These are phyloP conservation scores for Smutsia gigantea DNA, from an alignment of 2,797 vertebrate species.

Conservation along the genomic window DNA sequence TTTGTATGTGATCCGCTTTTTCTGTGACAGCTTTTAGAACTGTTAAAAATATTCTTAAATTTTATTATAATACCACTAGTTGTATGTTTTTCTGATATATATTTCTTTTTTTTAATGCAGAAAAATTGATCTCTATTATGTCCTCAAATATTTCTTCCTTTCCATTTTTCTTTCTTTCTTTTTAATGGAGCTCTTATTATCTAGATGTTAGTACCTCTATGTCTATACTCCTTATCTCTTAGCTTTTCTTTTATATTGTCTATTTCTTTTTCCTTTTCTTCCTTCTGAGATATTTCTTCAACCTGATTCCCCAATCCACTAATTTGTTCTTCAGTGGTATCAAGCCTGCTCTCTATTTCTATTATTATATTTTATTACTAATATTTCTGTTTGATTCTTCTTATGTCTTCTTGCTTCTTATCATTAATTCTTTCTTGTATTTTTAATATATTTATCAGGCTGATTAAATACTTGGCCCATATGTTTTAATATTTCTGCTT, in stretches of 20 bases:
- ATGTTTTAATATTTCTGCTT: background rate
- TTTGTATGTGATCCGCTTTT: background rate
- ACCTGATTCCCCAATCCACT: background rate
- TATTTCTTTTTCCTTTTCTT: background rate
- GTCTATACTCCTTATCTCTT: background rate
- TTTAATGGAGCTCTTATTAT: background rate
- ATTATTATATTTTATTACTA: background rate
- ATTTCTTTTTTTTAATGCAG: background rate
- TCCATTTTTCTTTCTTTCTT: constrained; percentile 3
- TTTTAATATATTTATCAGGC: background rate
- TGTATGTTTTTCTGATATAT: background rate
- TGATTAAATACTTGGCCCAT: background rate
- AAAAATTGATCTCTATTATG: background rate
- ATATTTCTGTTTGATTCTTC: constrained; percentile 26
- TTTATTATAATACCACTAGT: background rate
- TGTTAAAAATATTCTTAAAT: background rate
- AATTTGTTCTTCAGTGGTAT: background rate
- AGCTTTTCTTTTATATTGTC: background rate
- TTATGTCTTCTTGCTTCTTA: background rate
- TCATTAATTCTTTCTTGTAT: background rate
- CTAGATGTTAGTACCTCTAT: background rate
- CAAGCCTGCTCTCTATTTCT: background rate
- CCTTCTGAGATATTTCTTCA: background rate
- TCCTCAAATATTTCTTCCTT: background rate
- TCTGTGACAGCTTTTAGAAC: background rate